These are phyloP conservation scores for Pherbina coryleti DNA, from an alignment of 2,888 invertebrate genomes.

Conservation along the genomic window DNA sequence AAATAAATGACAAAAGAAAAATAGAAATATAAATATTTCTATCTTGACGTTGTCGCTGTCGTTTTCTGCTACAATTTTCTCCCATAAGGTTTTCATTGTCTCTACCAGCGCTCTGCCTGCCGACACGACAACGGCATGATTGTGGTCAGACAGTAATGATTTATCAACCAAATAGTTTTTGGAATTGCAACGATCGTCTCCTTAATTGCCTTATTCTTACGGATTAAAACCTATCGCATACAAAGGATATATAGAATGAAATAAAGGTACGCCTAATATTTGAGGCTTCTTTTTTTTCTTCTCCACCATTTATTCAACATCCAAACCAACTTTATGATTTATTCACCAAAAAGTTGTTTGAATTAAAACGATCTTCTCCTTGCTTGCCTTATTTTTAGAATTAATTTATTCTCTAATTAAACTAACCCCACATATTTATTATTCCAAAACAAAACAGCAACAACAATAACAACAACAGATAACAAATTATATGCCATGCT, in stretches of 20 bases:
- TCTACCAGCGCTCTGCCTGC: too few relatives aligned
- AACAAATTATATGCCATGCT: slow-evolving; percentile 12
- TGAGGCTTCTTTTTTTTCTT: neutral
- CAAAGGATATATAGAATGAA: slow-evolving; percentile 64
- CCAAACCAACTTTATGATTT: neutral
- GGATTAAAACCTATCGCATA: slow-evolving; percentile 66
- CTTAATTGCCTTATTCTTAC: too few relatives aligned
- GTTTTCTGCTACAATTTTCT: too few relatives aligned
- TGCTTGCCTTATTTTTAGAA: neutral
- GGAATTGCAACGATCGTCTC: too few relatives aligned
- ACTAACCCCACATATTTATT: neutral
- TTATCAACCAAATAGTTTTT: too few relatives aligned
- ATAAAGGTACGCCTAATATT: slow-evolving; percentile 57
- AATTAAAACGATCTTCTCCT: neutral
- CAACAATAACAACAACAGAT: neutral
- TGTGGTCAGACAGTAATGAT: too few relatives aligned
- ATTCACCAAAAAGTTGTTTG: neutral
- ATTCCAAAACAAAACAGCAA: neutral
- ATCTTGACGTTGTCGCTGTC: too few relatives aligned
- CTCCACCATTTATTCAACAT: neutral
- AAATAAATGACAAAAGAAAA: too few relatives aligned
- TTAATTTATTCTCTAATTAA: neutral
- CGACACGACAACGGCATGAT: too few relatives aligned
- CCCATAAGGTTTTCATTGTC: too few relatives aligned
- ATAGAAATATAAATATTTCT: too few relatives aligned